Conservation (phyloP, 2,113 vertebrate species). For the Cisticola juncidis region DNA sequence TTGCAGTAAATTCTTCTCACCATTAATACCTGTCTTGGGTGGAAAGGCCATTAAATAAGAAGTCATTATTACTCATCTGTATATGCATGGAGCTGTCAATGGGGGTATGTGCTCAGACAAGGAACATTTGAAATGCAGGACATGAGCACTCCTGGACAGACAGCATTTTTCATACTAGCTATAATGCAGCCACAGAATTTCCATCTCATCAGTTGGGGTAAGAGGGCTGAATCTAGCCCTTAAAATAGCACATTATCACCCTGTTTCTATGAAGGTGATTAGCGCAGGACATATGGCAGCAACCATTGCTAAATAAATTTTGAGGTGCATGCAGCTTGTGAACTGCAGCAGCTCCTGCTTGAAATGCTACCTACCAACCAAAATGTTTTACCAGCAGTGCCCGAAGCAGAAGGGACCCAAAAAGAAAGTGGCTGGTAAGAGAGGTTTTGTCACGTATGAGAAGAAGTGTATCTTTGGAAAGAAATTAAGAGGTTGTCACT, state of each 20-base stretch:
- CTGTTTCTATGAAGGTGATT: background rate
- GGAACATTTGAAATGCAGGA: background rate
- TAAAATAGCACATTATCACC: background rate
- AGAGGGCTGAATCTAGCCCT: background rate
- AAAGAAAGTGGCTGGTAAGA: background rate
- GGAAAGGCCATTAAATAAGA: background rate
- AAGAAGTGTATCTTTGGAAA: background rate
- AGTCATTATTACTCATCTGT: background rate
- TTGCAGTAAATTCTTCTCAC: background rate
- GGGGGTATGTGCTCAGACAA: background rate
- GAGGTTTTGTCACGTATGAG: background rate
- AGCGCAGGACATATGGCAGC: background rate
- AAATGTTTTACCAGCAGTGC: background rate
- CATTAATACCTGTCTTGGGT: background rate
- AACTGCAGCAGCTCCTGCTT: background rate
- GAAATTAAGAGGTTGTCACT: background rate
- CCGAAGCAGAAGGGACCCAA: background rate
- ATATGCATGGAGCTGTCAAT: background rate
- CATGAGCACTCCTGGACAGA: background rate
- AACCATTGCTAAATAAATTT: background rate
- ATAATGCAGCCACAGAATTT: background rate
- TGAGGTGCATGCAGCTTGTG: background rate
- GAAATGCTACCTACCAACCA: background rate
- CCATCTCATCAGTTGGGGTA: background rate
- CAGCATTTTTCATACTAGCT: background rate